These are phyloP conservation scores for Lasioglossum pauxillum DNA, from an alignment of 2,888 invertebrate species.

Conservation along the genomic window DNA sequence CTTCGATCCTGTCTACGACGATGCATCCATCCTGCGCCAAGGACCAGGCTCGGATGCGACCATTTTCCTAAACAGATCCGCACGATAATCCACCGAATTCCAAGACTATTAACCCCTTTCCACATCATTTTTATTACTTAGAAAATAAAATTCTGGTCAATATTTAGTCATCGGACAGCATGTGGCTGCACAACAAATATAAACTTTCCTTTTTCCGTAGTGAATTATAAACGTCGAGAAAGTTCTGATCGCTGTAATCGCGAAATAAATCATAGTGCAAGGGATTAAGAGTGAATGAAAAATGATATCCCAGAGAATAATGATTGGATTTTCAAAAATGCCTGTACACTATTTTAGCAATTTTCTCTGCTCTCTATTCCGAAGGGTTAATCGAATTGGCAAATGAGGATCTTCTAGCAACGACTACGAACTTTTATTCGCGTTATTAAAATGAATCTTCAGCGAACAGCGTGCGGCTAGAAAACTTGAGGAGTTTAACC, in stretches of 20 bases:
- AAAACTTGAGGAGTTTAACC: neutral
- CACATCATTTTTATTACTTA: neutral
- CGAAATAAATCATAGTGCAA: no score
- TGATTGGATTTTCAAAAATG: neutral
- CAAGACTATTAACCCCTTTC: neutral
- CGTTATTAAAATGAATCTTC: neutral
- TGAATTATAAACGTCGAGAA: no score
- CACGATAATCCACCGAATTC: neutral
- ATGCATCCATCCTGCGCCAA: conserved; percentile 29
- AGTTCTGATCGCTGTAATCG: no score
- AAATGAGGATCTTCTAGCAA: neutral
- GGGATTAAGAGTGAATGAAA: no score
- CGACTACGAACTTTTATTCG: neutral
- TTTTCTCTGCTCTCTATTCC: no score
- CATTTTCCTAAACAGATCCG: neutral
- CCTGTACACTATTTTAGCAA: neutral
- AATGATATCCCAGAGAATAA: neutral
- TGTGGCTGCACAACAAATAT: no score
- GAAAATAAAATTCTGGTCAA: no score
- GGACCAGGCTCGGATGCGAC: neutral
- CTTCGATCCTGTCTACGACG: conserved; percentile 38
- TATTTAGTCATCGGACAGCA: no score
- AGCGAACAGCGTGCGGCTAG: neutral
- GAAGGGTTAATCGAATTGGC: no score
- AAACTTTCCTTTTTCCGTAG: no score